Percentiles rank a stretch among this genome's conserved stretches.
These are phyloP conservation scores for Oreochromis tanganicae DNA, from an alignment of 2,113 vertebrate genomes.

Conservation along the genomic window DNA sequence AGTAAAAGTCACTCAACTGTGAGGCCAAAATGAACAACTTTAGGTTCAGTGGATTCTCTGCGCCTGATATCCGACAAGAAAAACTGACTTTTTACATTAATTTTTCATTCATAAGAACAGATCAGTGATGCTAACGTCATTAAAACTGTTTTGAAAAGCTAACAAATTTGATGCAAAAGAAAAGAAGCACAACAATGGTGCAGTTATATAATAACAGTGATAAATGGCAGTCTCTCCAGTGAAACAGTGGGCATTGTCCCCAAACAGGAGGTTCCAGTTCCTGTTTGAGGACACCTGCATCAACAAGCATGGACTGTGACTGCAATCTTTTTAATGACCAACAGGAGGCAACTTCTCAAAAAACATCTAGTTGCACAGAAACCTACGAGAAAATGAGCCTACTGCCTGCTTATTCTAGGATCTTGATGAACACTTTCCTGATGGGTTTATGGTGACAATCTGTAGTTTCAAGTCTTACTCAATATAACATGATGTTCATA, in stretches of 20 bases:
- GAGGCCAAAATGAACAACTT: background rate
- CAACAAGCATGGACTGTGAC: background rate
- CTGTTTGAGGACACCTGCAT: background rate
- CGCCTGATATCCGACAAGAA: background rate
- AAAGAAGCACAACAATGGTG: background rate
- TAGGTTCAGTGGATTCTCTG: background rate
- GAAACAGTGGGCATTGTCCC: background rate
- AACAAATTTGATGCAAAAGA: background rate
- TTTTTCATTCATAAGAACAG: background rate
- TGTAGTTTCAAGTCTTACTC: background rate
- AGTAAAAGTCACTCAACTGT: background rate
- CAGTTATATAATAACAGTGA: background rate
- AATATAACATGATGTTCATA: background rate
- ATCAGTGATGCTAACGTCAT: background rate
- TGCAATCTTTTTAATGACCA: background rate
- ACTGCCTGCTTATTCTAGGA: background rate
- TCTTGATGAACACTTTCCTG: background rate
- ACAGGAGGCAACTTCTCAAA: background rate
- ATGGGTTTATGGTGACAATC: background rate
- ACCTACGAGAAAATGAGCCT: background rate
- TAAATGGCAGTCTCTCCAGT: background rate
- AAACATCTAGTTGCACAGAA: background rate
- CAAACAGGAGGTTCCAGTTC: background rate
- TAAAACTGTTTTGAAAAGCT: background rate
- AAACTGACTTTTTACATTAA: background rate